A percentile compares a stretch with the other conserved stretches of the same genome.
These are phyloP conservation scores for Dermolepida albohirtum DNA, from an alignment of 2,888 invertebrate species.

Conservation along the genomic window DNA sequence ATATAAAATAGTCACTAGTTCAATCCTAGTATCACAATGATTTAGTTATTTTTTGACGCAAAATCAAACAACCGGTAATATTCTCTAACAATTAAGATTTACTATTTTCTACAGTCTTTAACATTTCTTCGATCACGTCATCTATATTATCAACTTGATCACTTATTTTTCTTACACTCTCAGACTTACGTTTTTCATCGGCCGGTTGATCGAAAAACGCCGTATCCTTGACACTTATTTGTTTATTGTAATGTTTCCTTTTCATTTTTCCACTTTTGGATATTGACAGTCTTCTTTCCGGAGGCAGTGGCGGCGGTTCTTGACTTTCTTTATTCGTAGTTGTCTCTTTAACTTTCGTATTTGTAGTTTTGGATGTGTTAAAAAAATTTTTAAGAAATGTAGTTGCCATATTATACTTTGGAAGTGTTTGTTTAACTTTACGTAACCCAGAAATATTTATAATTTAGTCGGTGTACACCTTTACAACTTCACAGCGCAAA, in stretches of 20 bases:
- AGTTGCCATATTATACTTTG: constrained; percentile 15
- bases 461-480: not conserved
- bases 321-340: constrained; percentile 37
- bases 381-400: constrained; percentile 38
- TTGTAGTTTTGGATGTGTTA: constrained; percentile 7
- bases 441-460: not conserved
- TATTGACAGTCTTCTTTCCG: constrained; percentile 50
- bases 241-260: constrained; percentile 46
- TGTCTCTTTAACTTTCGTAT: constrained; percentile 12
- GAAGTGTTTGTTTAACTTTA: not conserved
- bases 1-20: no score
- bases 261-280: constrained; percentile 54
- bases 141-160: constrained; percentile 41
- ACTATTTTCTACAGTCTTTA: constrained; percentile 38
- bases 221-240: constrained; percentile 40
- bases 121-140: constrained; percentile 41
- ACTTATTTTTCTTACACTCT: constrained; percentile 9
- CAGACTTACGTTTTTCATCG: not conserved
- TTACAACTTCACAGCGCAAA: not conserved
- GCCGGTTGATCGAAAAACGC: constrained; percentile 29
- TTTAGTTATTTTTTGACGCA: no score
- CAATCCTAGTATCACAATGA: no score
- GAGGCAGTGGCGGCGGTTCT: constrained; percentile 43
- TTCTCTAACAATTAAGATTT: constrained; percentile 19
- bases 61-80: no score